A percentile compares a stretch with the other conserved stretches of the same genome.
Conservation (phyloP, 23 tunicate species). For the Botrylloides violaceus region DNA sequence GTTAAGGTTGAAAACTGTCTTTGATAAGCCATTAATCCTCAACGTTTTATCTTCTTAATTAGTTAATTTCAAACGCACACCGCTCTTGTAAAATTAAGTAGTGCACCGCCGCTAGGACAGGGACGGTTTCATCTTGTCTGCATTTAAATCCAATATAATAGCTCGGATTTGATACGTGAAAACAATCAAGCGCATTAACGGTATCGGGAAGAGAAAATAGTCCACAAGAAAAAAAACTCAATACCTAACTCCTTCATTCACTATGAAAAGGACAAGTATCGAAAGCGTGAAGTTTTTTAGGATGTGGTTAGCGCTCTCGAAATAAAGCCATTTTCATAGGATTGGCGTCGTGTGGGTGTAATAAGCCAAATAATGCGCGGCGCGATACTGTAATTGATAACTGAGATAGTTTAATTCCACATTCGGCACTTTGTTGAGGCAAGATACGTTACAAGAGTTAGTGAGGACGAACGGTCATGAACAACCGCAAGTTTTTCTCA, state of each 20-base stretch:
- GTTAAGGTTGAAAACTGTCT: no score
- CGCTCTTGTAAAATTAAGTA: no score
- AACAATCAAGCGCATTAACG: no score
- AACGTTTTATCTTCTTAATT: no score
- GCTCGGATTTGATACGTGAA: no score
- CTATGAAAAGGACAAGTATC: neutral
- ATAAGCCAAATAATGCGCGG: neutral
- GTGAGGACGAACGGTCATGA: neutral
- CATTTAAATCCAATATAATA: no score
- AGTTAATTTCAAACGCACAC: no score
- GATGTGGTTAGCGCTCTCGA: constrained; percentile 2
- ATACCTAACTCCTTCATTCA: neutral
- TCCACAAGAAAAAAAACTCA: no score
- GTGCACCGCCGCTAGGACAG: no score
- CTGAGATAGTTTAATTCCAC: neutral
- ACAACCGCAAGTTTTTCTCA: neutral
- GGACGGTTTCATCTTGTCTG: no score
- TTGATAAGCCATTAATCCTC: no score
- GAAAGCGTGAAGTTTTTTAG: neutral
- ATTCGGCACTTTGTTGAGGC: neutral
- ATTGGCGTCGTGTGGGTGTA: constrained; percentile 4
- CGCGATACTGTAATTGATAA: neutral
- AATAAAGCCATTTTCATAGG: neutral
- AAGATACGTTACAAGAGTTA: neutral
- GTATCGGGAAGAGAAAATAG: no score